Evolutionary conservation across 1,140 invertebrate species (phyloP).

Genomic region (Procambarus clarkii): DNA sequence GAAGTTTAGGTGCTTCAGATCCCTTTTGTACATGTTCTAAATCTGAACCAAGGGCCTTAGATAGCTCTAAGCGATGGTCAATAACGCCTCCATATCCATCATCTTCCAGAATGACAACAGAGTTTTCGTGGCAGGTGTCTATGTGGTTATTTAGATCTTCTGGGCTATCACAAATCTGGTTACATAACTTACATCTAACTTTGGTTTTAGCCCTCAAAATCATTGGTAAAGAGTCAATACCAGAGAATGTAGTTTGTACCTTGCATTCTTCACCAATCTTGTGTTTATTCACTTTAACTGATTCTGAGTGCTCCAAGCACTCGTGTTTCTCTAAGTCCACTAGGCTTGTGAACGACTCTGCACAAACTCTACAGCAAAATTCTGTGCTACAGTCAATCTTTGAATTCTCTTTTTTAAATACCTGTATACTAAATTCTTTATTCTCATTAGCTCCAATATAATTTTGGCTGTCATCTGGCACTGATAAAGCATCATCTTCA

Average conservation of each 20-base stretch:
- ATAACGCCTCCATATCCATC: constrained; percentile 28
- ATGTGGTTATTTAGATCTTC: not conserved
- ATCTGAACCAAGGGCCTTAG: not conserved
- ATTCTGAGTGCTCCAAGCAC: constrained; percentile 1
- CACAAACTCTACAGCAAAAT: constrained; percentile 24
- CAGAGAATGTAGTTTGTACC: not conserved
- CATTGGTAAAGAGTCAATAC: not conserved
- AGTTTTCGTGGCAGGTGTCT: constrained; percentile 1
- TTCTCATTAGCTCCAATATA: not conserved
- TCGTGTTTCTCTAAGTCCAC: constrained; percentile 23
- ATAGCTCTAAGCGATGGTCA: constrained; percentile 12
- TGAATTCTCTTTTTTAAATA: not conserved
- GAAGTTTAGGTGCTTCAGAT: not conserved
- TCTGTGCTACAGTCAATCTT: not conserved
- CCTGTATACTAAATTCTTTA: no score
- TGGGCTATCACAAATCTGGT: not conserved
- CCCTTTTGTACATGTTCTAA: not conserved
- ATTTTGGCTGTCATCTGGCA: not conserved
- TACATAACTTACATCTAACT: constrained; percentile 1
- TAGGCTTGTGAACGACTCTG: not conserved
- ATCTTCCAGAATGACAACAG: constrained; percentile 32
- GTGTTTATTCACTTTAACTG: not conserved
- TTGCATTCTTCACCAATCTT: not conserved
- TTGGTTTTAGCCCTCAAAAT: not conserved
- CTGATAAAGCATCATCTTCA: not conserved